These are phyloP conservation scores for Nixonia krombeini DNA, from an alignment of 1,140 invertebrate genomes.

Conservation along the genomic window DNA sequence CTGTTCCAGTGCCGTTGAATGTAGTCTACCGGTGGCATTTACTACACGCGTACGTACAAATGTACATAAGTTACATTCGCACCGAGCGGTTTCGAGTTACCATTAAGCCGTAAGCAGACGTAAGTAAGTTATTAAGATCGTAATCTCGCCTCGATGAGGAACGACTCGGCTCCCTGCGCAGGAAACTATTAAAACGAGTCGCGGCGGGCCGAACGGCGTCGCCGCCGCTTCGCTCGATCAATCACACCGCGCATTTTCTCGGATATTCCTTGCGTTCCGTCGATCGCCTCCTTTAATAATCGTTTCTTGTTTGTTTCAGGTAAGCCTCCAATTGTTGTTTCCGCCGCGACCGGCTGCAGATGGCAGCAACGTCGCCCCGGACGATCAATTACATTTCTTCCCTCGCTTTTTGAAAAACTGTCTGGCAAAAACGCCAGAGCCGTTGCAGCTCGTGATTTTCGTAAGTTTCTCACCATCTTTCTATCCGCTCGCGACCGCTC, in stretches of 20 bases:
- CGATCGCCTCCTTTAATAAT: constrained; percentile 15
- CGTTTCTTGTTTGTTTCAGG: constrained; percentile 54
- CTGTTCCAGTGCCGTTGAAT: background rate
- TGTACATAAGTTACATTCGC: constrained; percentile 11
- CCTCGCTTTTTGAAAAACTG: too few species aligned
- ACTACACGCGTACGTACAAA: constrained; percentile 2
- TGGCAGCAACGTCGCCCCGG: too few species aligned
- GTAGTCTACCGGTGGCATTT: constrained; percentile 2
- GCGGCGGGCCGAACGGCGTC: background rate
- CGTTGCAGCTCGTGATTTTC: too few species aligned
- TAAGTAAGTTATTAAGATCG: constrained; percentile 61
- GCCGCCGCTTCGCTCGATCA: constrained; percentile 20
- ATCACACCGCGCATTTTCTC: constrained; percentile 25
- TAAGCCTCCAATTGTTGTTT: constrained; percentile 38
- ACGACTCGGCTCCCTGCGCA: constrained; percentile 35
- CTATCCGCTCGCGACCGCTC: too few species aligned
- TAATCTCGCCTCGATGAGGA: constrained; percentile 47
- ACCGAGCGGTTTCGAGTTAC: constrained; percentile 43
- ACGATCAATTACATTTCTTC: too few species aligned
- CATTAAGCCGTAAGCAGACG: constrained; percentile 46
- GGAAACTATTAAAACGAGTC: constrained; percentile 46
- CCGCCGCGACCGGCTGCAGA: too few species aligned
- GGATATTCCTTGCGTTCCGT: constrained; percentile 18
- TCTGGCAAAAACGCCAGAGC: too few species aligned
- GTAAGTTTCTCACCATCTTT: too few species aligned